These are phyloP conservation scores for Pungitius pungitius DNA, from an alignment of 2,113 vertebrate genomes.

Conservation along the genomic window DNA sequence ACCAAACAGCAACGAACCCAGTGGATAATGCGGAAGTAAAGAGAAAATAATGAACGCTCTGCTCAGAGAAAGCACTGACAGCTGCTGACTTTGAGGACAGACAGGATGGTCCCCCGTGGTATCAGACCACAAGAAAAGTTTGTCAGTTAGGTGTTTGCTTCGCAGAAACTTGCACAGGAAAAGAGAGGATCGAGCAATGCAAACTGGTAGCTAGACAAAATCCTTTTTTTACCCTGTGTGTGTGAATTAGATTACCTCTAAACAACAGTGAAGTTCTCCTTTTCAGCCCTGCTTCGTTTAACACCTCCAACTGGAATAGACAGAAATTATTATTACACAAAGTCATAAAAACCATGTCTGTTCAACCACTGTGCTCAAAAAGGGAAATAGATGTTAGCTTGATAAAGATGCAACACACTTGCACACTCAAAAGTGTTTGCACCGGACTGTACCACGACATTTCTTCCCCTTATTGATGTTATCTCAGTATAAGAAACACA, in stretches of 20 bases:
- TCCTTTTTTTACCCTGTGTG: neutral
- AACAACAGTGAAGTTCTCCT: conserved; percentile 29
- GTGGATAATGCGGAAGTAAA: neutral
- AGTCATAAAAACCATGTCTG: conserved; percentile 10
- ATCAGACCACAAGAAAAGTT: neutral
- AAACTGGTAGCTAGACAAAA: neutral
- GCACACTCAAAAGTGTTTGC: conserved; percentile 13
- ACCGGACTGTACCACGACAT: neutral
- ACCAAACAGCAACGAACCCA: neutral
- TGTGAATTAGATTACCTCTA: conserved; percentile 10
- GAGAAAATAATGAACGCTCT: neutral
- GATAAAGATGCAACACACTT: conserved; percentile 7
- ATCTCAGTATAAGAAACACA: neutral
- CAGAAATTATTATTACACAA: conserved; percentile 24
- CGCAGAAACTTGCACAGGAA: neutral
- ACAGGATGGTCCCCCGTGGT: neutral
- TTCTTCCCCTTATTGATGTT: neutral
- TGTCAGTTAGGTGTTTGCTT: neutral
- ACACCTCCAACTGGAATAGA: conserved; percentile 24
- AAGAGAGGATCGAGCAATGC: neutral
- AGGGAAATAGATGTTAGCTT: conserved; percentile 35
- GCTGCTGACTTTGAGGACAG: neutral
- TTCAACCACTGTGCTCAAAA: conserved; percentile 26
- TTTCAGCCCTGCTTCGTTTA: conserved; percentile 35
- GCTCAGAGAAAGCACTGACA: neutral